Base-by-base conservation (phyloP, 1,140 invertebrate genomes). In the Sarcophaga bullata region DNA sequence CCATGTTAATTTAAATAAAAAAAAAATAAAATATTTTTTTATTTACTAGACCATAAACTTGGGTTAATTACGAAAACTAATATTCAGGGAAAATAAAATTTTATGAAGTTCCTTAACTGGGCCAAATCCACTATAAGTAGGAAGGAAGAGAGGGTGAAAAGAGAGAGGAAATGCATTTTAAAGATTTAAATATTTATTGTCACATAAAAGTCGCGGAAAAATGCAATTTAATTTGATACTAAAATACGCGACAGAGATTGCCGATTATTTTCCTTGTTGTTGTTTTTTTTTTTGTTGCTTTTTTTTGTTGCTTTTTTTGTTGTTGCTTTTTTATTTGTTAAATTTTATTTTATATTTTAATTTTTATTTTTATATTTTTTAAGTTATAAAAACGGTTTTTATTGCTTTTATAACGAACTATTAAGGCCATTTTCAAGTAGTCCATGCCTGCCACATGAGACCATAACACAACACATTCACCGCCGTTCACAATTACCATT, bases 171-270 rank as follows among this genome's bases (percentile, higher is more conserved):
- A 50, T 8, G 73, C 48, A 78, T 78, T 4, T 37, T 37, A 37
- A 37, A 37, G 25, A 37, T 37, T 78, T 78, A 78, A 78, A 78
- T 78, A 50, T 78, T 78, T 78, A 78, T 78, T 78, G 75, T 78
- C 75, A 78, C 75, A 78, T 78, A 19, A 78, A 78, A 78, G 75
- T 78, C 75, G 75, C 11, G 75, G 19, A 13, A 78, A 78, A 78
- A 78, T 78, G 75, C 75, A 78, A 78, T 78, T 78, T 78, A 78
- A 78, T 78, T 78, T 78, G 75, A 78, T 78, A 78, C 75, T 78
- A 78, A 78, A 78, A 78, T 78, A 78, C 48, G 75, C 75, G 75
- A 78, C 75, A 78, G 75, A 78, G 75, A 78, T 50, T 76, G 47
- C 48, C 37, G 73, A 15, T 73, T 47, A 46, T 13, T 76, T n/a